Base-by-base conservation (phyloP, 1,140 invertebrate species). In the Drosophila insularis region DNA sequence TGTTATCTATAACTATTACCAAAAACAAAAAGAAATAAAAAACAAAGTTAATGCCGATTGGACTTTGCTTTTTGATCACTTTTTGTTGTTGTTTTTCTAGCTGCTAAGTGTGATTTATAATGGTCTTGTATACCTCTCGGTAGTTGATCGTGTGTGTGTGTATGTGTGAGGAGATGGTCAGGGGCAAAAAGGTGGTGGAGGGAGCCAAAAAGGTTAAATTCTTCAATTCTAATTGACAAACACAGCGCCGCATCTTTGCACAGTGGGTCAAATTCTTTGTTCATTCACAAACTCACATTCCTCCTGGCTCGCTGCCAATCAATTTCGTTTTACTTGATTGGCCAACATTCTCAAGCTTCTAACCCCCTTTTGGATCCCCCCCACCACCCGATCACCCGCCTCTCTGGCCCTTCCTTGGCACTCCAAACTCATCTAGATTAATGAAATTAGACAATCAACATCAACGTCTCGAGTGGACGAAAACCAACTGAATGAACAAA, bases 381-480 rank as follows among this genome's bases (percentile, higher is more conserved):
- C 23, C 1, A 10, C 5, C 8, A 1, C 55, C 13, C 50, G n/a
- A n/a, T n/a, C 32, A 7, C 53, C n/a, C 53, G 19, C 23, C 50
- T 11, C 46, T 5, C 31, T 13, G 4, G 2, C 43, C 43, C 40
- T 21, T n/a, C 11, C 17, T 14, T n/a, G 66, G 7, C 40, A 50
- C 43, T 50, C 43, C 17, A 46, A 31, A 40, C 46, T 66, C 37
- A 53, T 67, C 50, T 81, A 73, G 79, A 89, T 82, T 87, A 87
- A 87, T 87, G 84, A 87, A 87, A 87, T 87, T 87, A 87, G 82
- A 87, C 84, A 87, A 87, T 87, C 84, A 87, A 81, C 79, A 61
- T 74, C 62, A 54, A 58, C 37, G 35, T 73, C 65, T 78, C 62
- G 73, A 68, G 74, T 61, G 63, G 56, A 43, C 55, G 37, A 19